phyloP scores from a whole-genome alignment of 2,888 invertebrate genomes.

The Chloroclystis v-ata region DNA sequence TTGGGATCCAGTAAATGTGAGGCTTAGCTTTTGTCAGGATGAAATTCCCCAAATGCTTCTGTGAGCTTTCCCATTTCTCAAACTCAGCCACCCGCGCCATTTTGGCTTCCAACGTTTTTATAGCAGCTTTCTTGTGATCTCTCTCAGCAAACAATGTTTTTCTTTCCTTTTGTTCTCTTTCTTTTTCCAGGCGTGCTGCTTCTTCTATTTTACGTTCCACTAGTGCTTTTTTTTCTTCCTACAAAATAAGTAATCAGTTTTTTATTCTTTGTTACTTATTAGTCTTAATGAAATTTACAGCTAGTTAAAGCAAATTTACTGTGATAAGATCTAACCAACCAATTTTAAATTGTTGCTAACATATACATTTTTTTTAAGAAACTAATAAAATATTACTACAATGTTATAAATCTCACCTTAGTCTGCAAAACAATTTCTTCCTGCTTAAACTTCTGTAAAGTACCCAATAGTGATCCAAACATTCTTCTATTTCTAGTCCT shows the following conservation, averaged over 20 bases:
- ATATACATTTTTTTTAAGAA: no score
- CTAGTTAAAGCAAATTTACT: no score
- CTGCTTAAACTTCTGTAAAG: constrained; percentile 95
- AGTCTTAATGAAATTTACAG: no score
- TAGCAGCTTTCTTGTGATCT: constrained; percentile 91
- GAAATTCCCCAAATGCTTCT: constrained; percentile 86
- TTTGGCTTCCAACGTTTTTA: constrained; percentile 92
- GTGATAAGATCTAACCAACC: no score
- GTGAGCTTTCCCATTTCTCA: constrained; percentile 88
- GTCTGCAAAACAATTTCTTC: constrained; percentile 94
- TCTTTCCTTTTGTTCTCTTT: constrained; percentile 87
- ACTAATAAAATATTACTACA: no score
- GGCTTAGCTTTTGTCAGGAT: constrained; percentile 93
- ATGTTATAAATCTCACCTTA: constrained; percentile 79
- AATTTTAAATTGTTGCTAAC: no score
- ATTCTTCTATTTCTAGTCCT: constrained; percentile 92
- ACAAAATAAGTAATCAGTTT: constrained; percentile 5
- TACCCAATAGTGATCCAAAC: constrained; percentile 97
- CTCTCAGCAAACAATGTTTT: constrained; percentile 90
- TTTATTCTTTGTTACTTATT: no score
- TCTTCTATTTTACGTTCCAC: constrained; percentile 97
- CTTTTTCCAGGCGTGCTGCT: constrained; percentile 91
- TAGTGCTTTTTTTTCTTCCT: constrained; percentile 80
- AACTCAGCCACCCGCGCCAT: constrained; percentile 92
- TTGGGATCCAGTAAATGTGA: constrained; percentile 91